Evolutionary conservation across 2,113 vertebrate species (phyloP), one percentile per base, ranked within the genome.

Genomic region (Ictidomys tridecemlineatus): DNA sequence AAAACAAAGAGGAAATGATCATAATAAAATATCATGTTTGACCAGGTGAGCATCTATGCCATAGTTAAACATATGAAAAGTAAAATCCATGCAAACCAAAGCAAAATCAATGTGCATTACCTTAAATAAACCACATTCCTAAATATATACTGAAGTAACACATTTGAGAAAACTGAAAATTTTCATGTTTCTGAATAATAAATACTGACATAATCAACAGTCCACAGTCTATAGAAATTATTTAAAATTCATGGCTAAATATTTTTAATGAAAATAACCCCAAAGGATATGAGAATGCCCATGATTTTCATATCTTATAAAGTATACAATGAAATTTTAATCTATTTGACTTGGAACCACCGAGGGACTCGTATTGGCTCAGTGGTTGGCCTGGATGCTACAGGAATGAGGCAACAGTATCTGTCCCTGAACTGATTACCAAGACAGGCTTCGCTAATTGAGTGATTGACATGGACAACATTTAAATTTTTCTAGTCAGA

Each of bases 391-490:
- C 37, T 77, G 39, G 26, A 82, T 42, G 70, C 37, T 73, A 18
- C 18, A 92, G 37, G 69, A 87, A 94, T 86, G n/a, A 92, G 76
- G 45, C 53, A 16, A 14, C 87, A 56, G 78, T 74, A 95, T 95
- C 63, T 94, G 48, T 94, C 84, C 65, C 22, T 79, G 12, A 14
- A 67, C 8, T n/a, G 73, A 53, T 89, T 86, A 53, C 69, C 30
- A 69, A 45, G 45, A 77, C 20, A 89, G 34, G 83, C 65, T 32
- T 82, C 30, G 14, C 26, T 94, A 94, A 91, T 12, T 85, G 13
- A 89, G 8, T 56, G 42, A 93, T 5, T 84, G 30, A 85, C 45
- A 92, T n/a, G 3, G 34, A 78, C 16, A 82, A 51, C 45, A 91
- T 51, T 94, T 70, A 58, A 34, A 42, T 84, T 92, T 93, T 94